Evolutionary conservation across 2,797 vertebrate species (phyloP).

Genomic region (Sebastes iracundus): DNA sequence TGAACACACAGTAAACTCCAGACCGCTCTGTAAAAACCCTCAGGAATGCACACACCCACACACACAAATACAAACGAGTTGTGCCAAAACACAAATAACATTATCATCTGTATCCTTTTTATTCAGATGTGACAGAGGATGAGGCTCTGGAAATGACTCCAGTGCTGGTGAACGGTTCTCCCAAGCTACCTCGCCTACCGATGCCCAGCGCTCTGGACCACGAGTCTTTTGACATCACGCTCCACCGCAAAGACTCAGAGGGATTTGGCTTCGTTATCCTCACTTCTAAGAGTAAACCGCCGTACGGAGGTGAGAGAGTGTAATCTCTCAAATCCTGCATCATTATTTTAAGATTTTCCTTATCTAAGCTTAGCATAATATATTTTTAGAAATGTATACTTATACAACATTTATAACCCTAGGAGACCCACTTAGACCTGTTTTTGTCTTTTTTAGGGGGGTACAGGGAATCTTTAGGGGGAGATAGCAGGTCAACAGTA

Average conservation of each 20-base stretch:
- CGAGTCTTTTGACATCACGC: slow-evolving; percentile 91
- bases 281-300: slow-evolving; percentile 96
- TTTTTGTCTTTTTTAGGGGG: too few species aligned
- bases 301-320: slow-evolving; percentile 90
- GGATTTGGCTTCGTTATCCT: slow-evolving; percentile 99
- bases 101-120: background rate
- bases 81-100: background rate
- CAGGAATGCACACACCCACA: background rate
- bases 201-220: slow-evolving; percentile 77
- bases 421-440: too few species aligned
- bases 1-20: background rate
- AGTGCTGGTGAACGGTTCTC: slow-evolving; percentile 87
- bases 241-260: slow-evolving; percentile 94
- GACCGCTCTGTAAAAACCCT: background rate
- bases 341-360: background rate
- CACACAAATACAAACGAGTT: background rate
- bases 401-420: too few species aligned
- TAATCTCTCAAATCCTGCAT: background rate
- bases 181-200: slow-evolving; percentile 82
- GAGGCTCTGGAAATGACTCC: slow-evolving; percentile 78
- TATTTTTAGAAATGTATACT: background rate
- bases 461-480: too few species aligned
- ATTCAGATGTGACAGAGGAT: slow-evolving; percentile 81
- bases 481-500: too few species aligned
- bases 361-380: background rate